Percentiles rank a stretch among this genome's conserved stretches.
Conservation (phyloP, 2,113 vertebrate genomes). For the Neolamprologus kungweensis region DNA sequence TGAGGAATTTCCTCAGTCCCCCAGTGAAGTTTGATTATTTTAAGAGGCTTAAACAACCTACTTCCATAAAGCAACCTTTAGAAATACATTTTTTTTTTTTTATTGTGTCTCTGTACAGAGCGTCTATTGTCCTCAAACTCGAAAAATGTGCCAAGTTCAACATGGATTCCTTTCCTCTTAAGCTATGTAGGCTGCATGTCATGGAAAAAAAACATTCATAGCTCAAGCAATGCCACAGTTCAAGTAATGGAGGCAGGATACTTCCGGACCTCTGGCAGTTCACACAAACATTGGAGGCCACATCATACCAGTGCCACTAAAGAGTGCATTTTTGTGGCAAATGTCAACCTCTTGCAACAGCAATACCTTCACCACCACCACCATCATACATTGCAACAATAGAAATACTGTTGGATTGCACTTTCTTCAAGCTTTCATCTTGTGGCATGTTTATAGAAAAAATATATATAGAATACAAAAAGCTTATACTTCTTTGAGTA, state of each 20-base stretch:
- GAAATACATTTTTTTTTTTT: constrained; percentile 45
- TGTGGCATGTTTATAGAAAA: constrained; percentile 72
- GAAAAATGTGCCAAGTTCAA: constrained; percentile 70
- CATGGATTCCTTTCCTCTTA: constrained; percentile 64
- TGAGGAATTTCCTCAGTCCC: constrained; percentile 45
- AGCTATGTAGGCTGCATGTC: constrained; percentile 68
- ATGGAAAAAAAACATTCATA: constrained; percentile 69
- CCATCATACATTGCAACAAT: constrained; percentile 65
- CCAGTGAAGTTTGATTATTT: constrained; percentile 45
- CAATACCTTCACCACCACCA: constrained; percentile 46
- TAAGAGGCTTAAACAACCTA: constrained; percentile 44
- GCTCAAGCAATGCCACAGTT: constrained; percentile 70
- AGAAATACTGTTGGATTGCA: constrained; percentile 74
- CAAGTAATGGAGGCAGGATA: constrained; percentile 72
- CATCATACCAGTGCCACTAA: constrained; percentile 58
- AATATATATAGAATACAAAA: constrained; percentile 76
- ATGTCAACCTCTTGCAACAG: constrained; percentile 60
- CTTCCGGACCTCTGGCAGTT: constrained; percentile 64
- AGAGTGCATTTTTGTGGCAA: constrained; percentile 67
- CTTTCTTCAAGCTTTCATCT: constrained; percentile 70
- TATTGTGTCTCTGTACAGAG: constrained; percentile 58
- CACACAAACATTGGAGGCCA: constrained; percentile 62
- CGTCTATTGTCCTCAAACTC: constrained; percentile 64
- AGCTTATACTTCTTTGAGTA: constrained; percentile 74
- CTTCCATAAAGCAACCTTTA: constrained; percentile 45